Percentiles rank a stretch among this genome's conserved stretches.
Evolutionary conservation across 2,888 invertebrate genomes (phyloP).

Genomic region (Aleiodes testaceus): DNA sequence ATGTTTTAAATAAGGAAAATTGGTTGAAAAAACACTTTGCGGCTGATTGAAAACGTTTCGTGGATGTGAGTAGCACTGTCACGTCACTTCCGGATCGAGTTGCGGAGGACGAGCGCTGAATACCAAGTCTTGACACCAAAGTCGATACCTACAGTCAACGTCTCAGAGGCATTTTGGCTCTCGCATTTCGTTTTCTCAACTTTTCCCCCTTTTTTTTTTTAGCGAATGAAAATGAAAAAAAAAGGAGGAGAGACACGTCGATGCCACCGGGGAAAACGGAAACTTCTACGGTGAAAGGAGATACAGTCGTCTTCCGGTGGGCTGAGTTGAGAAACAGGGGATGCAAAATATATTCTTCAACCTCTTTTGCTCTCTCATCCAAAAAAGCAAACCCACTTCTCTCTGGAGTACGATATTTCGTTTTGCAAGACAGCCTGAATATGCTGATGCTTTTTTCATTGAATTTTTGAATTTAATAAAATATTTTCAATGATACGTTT

Average conservation of each 20-base stretch:
- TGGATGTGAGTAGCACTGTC: constrained; percentile 51
- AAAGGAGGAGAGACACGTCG: constrained; percentile 45
- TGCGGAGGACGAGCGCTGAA: constrained; percentile 48
- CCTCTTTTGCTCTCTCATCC: constrained; percentile 26
- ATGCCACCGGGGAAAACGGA: constrained; percentile 43
- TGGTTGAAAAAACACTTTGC: neutral
- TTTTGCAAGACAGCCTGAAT: constrained; percentile 25
- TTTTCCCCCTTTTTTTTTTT: constrained; percentile 14
- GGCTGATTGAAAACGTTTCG: constrained; percentile 53
- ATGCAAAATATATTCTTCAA: constrained; percentile 47
- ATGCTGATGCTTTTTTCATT: constrained; percentile 23
- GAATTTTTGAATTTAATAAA: neutral
- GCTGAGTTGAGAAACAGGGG: constrained; percentile 41
- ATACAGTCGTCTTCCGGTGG: constrained; percentile 44
- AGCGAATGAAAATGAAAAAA: neutral
- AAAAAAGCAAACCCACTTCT: constrained; percentile 12
- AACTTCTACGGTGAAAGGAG: constrained; percentile 41
- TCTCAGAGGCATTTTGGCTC: constrained; percentile 39
- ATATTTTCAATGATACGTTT: no score
- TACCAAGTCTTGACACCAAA: constrained; percentile 45
- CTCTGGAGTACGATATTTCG: constrained; percentile 29
- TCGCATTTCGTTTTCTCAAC: constrained; percentile 6
- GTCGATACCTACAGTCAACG: constrained; percentile 49
- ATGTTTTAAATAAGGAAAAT: neutral
- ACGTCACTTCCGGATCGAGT: constrained; percentile 53